These are phyloP conservation scores for Psittacula echo DNA, from an alignment of 2,797 vertebrate species.

Conservation along the genomic window DNA sequence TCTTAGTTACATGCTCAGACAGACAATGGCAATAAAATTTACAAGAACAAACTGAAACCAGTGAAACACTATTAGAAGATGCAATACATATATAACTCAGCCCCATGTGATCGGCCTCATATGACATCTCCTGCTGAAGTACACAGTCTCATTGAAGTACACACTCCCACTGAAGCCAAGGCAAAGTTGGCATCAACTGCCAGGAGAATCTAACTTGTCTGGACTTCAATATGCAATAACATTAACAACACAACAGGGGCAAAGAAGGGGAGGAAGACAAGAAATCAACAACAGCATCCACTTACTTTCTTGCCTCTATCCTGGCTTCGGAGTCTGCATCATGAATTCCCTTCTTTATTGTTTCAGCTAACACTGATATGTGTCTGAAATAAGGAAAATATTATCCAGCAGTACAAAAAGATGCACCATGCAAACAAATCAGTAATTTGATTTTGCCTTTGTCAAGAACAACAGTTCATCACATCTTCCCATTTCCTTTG, in stretches of 20 bases:
- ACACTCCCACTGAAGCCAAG: background rate
- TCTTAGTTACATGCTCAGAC: background rate
- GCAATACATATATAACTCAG: background rate
- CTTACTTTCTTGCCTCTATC: slow-evolving; percentile 97
- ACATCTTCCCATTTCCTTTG: background rate
- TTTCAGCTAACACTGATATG: slow-evolving; percentile 94
- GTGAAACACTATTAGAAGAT: background rate
- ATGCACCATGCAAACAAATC: background rate
- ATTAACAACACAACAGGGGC: background rate
- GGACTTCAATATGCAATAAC: background rate
- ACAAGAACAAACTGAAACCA: background rate
- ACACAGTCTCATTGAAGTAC: background rate
- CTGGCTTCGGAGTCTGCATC: slow-evolving; percentile 97
- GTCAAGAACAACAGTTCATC: background rate
- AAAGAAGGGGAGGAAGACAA: background rate
- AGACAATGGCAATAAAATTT: background rate
- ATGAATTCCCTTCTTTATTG: slow-evolving; percentile 97
- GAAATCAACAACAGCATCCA: background rate
- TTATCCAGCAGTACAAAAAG: slow-evolving; percentile 18
- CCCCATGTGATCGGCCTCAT: background rate
- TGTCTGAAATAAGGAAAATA: slow-evolving; percentile 86
- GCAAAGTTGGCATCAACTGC: background rate
- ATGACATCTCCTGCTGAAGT: background rate
- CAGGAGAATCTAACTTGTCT: background rate
- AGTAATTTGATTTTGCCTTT: background rate